Base-by-base conservation (phyloP, 2,113 vertebrate genomes). In the Amphiprion percula region DNA sequence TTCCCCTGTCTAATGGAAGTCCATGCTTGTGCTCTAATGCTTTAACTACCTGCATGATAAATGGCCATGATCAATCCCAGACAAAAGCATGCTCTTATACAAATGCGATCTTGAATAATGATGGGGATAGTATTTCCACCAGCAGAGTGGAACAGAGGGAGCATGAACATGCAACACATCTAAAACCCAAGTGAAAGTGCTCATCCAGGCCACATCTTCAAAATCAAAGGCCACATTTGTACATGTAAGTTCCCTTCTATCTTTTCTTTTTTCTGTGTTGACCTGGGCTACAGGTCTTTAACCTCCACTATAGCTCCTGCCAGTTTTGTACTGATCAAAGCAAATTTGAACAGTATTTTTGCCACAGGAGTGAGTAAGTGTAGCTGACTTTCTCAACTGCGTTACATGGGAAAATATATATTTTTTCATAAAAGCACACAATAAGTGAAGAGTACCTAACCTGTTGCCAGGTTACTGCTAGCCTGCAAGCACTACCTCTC, bases 381-480 rank as follows among this genome's bases (percentile, higher is more conserved):
- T 61, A 74, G 52, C 74, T 61, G 69, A 52, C 46, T 71, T 71
- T 65, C 72, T 79, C 62, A 59, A 54, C 73, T 71, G 41, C 59
- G 59, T 60, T 68, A 21, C 39, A 69, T 37, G 47, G 46, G 54
- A 24, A 80, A 33, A 68, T 60, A 15, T 65, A 66, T 28, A 15
- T 47, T 54, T 65, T 49, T 69, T 59, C 16, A 61, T 65, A 63
- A 83, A 87, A 84, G 58, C 62, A 71, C 77, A 91, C 62, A 87
- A 65, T 78, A 74, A 77, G 56, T 72, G 60, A 83, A 72, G 69
- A 60, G 67, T 73, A 74, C 78, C 85, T 80, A 86, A 93, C 88
- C 82, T 92, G 91, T 93, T 92, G 90, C 91, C 92, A 88, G 88
- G 91, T 89, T 90, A 90, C 89, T 80, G 82, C 47, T 68, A 77